Evolutionary conservation across 2,888 invertebrate genomes (phyloP).

Genomic region (Oconnorella tubifera): DNA sequence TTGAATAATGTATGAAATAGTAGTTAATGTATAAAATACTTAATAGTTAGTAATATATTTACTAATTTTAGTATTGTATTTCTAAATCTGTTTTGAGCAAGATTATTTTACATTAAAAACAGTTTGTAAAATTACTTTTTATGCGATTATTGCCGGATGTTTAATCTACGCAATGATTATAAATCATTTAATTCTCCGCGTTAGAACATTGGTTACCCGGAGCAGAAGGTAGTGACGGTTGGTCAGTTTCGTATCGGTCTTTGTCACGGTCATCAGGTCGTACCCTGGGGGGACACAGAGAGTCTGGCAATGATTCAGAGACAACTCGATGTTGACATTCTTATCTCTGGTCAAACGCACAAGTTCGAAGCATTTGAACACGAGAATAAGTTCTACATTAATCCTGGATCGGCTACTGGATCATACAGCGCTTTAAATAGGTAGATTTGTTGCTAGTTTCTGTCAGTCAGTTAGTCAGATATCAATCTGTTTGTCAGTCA

Average conservation of each 20-base stretch:
- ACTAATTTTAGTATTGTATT: no score
- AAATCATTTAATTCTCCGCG: no score
- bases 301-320: slow-evolving; percentile 87
- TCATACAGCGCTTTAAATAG: slow-evolving; percentile 89
- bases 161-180: no score
- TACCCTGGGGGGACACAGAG: slow-evolving; percentile 75
- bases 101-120: no score
- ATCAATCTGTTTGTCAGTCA: no score
- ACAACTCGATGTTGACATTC: slow-evolving; percentile 95
- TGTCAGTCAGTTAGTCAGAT: no score
- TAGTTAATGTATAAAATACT: no score
- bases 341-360: slow-evolving; percentile 98
- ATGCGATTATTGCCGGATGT: no score
- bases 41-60: no score
- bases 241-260: slow-evolving; percentile 97
- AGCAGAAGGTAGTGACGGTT: slow-evolving; percentile 97
- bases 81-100: no score
- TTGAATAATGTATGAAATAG: no score
- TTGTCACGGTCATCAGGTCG: slow-evolving; percentile 95
- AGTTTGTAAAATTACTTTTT: no score
- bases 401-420: slow-evolving; percentile 98
- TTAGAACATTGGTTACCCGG: slow-evolving; percentile 78
- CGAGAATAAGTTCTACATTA: slow-evolving; percentile 97
- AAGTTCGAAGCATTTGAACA: slow-evolving; percentile 97
- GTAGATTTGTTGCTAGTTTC: slow-evolving; percentile 64